Percentiles rank a stretch among this genome's conserved stretches.
phyloP scores from a whole-genome alignment of 2,113 vertebrate genomes.

The Lamprotornis superbus region DNA sequence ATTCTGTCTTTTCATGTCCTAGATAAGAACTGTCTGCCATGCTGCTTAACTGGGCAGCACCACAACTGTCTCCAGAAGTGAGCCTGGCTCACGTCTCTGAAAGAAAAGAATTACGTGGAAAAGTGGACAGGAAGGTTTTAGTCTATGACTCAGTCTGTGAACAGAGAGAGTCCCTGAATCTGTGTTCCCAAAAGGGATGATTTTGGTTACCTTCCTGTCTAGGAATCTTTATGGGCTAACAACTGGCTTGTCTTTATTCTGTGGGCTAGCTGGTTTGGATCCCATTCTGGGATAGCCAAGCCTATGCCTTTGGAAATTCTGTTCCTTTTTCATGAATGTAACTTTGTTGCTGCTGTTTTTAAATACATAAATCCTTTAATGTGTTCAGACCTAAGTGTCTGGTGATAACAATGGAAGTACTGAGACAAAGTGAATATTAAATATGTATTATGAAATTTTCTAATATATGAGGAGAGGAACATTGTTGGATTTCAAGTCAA shows the following conservation, averaged over 20 bases:
- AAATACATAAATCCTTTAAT: background rate
- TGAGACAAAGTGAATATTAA: background rate
- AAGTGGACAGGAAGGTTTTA: background rate
- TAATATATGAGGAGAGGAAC: background rate
- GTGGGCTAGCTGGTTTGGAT: background rate
- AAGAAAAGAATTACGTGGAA: background rate
- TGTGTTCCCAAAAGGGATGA: background rate
- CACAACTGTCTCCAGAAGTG: background rate
- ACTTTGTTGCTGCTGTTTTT: background rate
- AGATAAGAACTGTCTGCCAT: background rate
- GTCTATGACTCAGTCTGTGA: background rate
- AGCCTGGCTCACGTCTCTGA: background rate
- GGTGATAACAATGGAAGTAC: background rate
- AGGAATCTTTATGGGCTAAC: background rate
- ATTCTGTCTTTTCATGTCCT: background rate
- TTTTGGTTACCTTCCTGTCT: background rate
- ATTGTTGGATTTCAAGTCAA: background rate
- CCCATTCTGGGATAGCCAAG: background rate
- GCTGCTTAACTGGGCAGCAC: background rate
- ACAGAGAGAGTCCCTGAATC: background rate
- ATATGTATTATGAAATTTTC: background rate
- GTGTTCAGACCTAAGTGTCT: background rate
- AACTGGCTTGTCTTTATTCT: background rate
- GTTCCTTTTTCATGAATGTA: background rate
- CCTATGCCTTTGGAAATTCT: background rate